phyloP scores from a whole-genome alignment of 2,113 vertebrate species.

The Fregata magnificens region DNA sequence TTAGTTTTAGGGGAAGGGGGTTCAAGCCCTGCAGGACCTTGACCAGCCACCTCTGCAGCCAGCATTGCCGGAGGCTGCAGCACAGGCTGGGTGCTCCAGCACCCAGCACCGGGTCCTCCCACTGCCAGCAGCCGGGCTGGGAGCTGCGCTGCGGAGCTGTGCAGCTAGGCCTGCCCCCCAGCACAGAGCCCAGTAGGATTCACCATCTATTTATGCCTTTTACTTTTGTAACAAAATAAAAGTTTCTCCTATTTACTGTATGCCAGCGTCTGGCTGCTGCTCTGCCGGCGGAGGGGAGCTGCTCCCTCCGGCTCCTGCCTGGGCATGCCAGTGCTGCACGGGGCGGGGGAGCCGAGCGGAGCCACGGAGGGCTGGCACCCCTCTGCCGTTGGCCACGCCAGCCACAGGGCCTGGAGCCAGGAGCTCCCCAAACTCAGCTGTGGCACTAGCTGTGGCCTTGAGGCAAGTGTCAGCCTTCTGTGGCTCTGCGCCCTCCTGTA shows the following conservation, averaged over 20 bases:
- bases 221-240: constrained; percentile 67
- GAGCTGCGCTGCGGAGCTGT: neutral
- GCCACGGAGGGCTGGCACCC: neutral
- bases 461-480: accelerated
- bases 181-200: neutral
- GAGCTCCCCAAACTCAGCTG: neutral
- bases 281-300: neutral
- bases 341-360: neutral
- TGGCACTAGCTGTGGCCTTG: neutral
- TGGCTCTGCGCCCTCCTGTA: neutral
- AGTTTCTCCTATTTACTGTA: constrained; percentile 46
- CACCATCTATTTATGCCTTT: constrained; percentile 9
- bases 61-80: neutral
- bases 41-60: neutral
- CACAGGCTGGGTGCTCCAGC: neutral
- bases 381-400: accelerated
- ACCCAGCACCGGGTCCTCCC: neutral
- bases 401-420: neutral
- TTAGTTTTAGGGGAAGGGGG: neutral
- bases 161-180: neutral
- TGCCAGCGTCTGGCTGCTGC: neutral
- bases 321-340: neutral
- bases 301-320: neutral
- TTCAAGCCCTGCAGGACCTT: neutral
- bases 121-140: neutral